Percentiles rank a stretch among this genome's conserved stretches.
phyloP scores from a whole-genome alignment of 2,113 vertebrate genomes.

The Prochilodus magdalenae region DNA sequence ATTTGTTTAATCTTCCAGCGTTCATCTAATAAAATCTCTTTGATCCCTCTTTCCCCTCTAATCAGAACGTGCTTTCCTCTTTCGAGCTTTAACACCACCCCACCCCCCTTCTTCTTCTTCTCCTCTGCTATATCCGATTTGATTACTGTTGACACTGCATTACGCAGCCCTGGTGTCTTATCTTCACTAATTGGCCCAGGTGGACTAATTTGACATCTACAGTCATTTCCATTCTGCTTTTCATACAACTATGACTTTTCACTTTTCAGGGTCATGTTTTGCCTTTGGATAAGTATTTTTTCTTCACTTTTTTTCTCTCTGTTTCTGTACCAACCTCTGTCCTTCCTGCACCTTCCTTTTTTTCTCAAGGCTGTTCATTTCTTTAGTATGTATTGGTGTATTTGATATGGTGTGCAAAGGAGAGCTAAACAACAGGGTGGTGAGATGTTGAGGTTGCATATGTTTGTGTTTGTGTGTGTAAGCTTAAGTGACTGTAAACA shows the following conservation, averaged over 20 bases:
- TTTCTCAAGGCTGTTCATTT: slow-evolving; percentile 62
- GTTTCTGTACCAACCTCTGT: background rate
- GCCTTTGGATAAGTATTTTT: slow-evolving; percentile 63
- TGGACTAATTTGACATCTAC: slow-evolving; percentile 83
- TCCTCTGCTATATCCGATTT: slow-evolving; percentile 74
- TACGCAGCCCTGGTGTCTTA: slow-evolving; percentile 74
- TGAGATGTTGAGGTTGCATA: background rate
- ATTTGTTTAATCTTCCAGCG: slow-evolving; percentile 79
- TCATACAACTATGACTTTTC: slow-evolving; percentile 70
- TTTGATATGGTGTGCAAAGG: slow-evolving; percentile 54
- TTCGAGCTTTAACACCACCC: slow-evolving; percentile 59
- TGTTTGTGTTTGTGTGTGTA: slow-evolving; percentile 5
- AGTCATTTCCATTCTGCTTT: slow-evolving; percentile 71
- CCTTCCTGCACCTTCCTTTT: slow-evolving; percentile 15
- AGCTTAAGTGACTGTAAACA: slow-evolving; percentile 1
- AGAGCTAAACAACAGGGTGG: background rate
- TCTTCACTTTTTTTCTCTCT: background rate
- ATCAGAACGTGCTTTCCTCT: slow-evolving; percentile 73
- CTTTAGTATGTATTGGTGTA: slow-evolving; percentile 64
- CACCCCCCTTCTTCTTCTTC: slow-evolving; percentile 62
- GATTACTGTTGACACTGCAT: slow-evolving; percentile 82
- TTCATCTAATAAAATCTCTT: slow-evolving; percentile 78
- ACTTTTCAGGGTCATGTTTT: slow-evolving; percentile 67
- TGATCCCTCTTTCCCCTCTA: slow-evolving; percentile 77
- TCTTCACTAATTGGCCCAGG: slow-evolving; percentile 83